phyloP scores from a whole-genome alignment of 2,888 invertebrate species.

The Hymenopus coronatus region DNA sequence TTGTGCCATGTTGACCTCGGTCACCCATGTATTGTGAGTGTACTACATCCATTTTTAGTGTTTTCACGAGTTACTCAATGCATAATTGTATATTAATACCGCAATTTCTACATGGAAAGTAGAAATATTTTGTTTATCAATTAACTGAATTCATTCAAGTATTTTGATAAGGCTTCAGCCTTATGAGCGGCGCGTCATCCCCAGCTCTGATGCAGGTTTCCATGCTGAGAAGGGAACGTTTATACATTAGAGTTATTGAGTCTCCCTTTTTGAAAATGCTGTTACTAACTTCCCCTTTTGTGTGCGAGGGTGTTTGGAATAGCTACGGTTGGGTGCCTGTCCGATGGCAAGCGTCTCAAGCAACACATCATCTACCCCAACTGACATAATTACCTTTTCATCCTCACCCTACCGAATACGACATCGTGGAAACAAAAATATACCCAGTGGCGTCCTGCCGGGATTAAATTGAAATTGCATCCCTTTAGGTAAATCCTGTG shows the following conservation, averaged over 20 bases:
- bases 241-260: neutral
- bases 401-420: neutral
- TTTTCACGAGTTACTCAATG: no score
- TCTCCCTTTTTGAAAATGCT: neutral
- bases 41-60: no score
- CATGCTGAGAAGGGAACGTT: neutral
- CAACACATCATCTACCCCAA: neutral
- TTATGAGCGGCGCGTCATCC: no score
- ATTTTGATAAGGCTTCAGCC: no score
- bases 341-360: neutral
- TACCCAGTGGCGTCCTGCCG: neutral
- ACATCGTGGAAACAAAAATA: neutral
- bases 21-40: no score
- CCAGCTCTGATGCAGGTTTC: neutral
- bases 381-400: neutral
- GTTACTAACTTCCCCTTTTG: neutral
- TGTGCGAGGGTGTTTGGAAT: neutral
- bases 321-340: neutral
- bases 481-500: neutral
- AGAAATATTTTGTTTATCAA: no score
- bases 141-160: no score
- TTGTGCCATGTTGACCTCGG: no score
- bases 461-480: neutral
- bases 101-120: no score
- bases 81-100: no score